These are phyloP conservation scores for Sycophaga agraensis DNA, from an alignment of 1,140 invertebrate species.

Conservation along the genomic window DNA sequence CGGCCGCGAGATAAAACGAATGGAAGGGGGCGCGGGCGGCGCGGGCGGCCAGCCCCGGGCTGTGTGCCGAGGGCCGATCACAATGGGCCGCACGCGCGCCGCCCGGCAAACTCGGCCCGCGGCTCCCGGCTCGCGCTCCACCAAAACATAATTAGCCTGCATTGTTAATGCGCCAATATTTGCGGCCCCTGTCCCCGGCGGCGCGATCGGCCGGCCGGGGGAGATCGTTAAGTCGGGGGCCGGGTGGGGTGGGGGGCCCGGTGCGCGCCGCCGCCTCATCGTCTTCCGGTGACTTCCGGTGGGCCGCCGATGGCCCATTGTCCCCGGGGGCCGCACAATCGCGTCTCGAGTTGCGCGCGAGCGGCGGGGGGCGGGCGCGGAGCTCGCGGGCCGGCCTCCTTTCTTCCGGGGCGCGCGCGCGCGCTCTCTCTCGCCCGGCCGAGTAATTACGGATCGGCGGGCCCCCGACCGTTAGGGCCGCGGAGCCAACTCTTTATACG, in stretches of 20 bases:
- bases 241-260: constrained; percentile 10
- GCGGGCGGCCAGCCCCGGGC: constrained; percentile 41
- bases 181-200: constrained; percentile 50
- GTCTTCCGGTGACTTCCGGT: constrained; percentile 54
- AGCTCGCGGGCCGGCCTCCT: constrained; percentile 2
- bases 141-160: constrained; percentile 60
- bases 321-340: constrained; percentile 50
- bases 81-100: constrained; percentile 46
- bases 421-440: constrained; percentile 32
- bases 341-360: constrained; percentile 57
- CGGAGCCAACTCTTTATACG: too few species aligned
- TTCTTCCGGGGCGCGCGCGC: constrained; percentile 29
- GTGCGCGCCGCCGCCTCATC: constrained; percentile 50
- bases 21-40: constrained; percentile 49
- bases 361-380: constrained; percentile 46
- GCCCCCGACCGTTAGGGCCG: too few species aligned
- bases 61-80: constrained; percentile 55
- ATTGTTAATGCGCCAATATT: constrained; percentile 61
- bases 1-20: constrained; percentile 58
- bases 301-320: constrained; percentile 26
- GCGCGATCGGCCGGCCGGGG: neutral
- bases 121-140: constrained; percentile 28
- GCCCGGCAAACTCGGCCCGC: constrained; percentile 40
- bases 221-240: constrained; percentile 40
- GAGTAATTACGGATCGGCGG: too few species aligned